phyloP scores from a whole-genome alignment of 2,113 vertebrate genomes.

The Dasyurus viverrinus region DNA sequence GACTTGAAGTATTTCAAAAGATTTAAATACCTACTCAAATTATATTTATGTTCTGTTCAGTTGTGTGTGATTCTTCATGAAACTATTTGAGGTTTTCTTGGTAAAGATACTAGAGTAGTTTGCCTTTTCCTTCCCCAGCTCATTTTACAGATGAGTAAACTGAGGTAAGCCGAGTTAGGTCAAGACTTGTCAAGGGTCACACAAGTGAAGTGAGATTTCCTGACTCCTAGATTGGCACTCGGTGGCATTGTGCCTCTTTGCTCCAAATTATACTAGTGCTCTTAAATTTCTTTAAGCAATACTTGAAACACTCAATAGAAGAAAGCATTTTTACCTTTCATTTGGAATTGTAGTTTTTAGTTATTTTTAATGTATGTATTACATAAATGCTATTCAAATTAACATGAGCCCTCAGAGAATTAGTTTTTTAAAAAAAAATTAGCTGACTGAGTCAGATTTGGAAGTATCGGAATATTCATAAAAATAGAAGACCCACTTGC shows the following conservation, averaged over 20 bases:
- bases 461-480: constrained; percentile 1
- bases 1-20: neutral
- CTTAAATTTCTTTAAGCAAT: constrained; percentile 11
- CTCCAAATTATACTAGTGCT: neutral
- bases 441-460: constrained; percentile 32
- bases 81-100: neutral
- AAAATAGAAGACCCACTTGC: neutral
- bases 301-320: constrained; percentile 9
- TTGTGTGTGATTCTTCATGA: neutral
- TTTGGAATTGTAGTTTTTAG: neutral
- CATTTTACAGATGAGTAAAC: neutral
- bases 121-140: neutral
- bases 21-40: neutral
- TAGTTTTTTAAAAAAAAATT: constrained; percentile 6
- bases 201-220: neutral
- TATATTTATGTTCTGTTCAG: neutral
- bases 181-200: neutral
- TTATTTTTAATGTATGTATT: neutral
- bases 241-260: neutral
- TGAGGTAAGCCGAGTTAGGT: neutral
- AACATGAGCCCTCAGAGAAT: constrained; percentile 29
- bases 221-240: neutral
- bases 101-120: neutral
- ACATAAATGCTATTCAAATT: constrained; percentile 30
- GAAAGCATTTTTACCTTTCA: constrained; percentile 29